These are phyloP conservation scores for Craseonycteris thonglongyai DNA, from an alignment of 2,113 vertebrate genomes.

Conservation along the genomic window DNA sequence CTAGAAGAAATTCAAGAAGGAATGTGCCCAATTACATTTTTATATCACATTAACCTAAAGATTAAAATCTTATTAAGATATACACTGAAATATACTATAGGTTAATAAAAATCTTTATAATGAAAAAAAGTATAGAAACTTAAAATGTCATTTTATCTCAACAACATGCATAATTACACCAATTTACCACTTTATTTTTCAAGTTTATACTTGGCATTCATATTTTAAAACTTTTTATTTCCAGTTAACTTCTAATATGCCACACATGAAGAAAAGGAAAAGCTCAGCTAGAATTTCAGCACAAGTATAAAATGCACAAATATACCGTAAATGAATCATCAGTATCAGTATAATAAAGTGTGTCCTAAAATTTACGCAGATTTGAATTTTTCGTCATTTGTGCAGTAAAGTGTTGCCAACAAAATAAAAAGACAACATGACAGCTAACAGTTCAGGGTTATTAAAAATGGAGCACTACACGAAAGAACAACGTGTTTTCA, in stretches of 20 bases:
- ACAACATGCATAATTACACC: not conserved
- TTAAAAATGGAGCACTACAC: no score
- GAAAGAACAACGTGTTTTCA: no score
- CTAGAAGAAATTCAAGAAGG: slow-evolving; percentile 96
- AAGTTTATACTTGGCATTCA: not conserved
- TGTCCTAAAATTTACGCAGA: no score
- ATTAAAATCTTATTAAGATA: not conserved
- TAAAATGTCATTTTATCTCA: not conserved
- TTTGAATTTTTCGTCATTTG: no score
- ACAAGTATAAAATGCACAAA: not conserved
- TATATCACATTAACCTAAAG: not conserved
- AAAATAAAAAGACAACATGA: no score
- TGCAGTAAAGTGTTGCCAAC: no score
- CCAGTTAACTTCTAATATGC: not conserved
- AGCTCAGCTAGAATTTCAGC: not conserved
- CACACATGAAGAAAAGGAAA: not conserved
- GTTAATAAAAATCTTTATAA: slow-evolving; percentile 63
- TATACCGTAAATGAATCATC: not conserved
- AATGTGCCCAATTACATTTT: slow-evolving; percentile 40
- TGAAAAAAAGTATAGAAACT: not conserved
- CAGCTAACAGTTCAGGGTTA: no score
- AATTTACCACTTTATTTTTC: not conserved
- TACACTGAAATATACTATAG: slow-evolving; percentile 22
- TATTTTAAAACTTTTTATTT: not conserved
- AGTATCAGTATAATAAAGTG: not conserved